Evolutionary conservation across 2,888 invertebrate species (phyloP).

Genomic region (Pristionchus fissidentatus): DNA sequence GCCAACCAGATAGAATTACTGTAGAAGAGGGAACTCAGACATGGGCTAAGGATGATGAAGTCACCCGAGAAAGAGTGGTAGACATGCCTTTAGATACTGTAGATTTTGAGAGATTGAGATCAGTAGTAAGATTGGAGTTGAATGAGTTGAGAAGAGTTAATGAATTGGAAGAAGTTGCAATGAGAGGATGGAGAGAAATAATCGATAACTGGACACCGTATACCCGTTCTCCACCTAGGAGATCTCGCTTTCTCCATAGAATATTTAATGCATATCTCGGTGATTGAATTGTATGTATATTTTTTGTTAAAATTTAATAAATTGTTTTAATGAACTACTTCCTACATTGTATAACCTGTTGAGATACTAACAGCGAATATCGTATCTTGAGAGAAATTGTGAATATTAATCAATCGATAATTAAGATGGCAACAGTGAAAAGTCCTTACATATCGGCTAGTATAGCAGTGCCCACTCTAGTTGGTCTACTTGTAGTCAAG

Average conservation of each 20-base stretch:
- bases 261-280: conserved; percentile 25
- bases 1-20: neutral
- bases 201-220: neutral
- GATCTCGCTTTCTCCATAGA: neutral
- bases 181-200: conserved; percentile 17
- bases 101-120: conserved; percentile 22
- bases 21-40: conserved; percentile 15
- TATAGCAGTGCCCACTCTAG: neutral
- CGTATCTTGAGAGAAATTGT: neutral
- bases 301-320: neutral
- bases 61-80: neutral
- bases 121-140: neutral
- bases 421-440: neutral
- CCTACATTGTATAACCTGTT: conserved; percentile 9
- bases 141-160: conserved; percentile 21
- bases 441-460: neutral
- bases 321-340: neutral
- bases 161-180: neutral
- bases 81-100: neutral
- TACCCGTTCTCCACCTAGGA: conserved; percentile 6
- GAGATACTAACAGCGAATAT: neutral
- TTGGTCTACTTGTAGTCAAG: conserved; percentile 57
- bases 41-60: neutral
- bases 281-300: conserved; percentile 15
- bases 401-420: neutral